Evolutionary conservation across 1,140 invertebrate genomes (phyloP).

Genomic region (Drosophila punjabiensis): DNA sequence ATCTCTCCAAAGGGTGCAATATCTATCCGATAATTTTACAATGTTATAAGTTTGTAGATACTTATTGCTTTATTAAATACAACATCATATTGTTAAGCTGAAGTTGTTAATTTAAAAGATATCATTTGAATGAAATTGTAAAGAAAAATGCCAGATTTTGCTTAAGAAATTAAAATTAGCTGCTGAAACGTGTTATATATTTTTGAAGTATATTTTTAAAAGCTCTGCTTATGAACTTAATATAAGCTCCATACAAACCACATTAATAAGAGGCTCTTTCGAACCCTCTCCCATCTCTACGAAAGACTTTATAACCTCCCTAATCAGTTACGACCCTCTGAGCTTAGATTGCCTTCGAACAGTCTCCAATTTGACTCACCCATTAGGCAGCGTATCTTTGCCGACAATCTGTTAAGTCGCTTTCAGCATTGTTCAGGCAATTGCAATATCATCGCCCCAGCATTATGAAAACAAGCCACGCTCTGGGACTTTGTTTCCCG

Average conservation of each 20-base stretch:
- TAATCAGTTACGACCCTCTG: slow-evolving; percentile 6
- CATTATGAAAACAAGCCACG: slow-evolving; percentile 61
- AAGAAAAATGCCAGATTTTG: too few relatives aligned
- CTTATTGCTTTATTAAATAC: too few relatives aligned
- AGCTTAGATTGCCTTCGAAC: background rate
- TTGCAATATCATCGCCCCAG: slow-evolving; percentile 51
- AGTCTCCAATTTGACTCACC: background rate
- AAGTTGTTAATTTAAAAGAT: too few relatives aligned
- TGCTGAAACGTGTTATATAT: too few relatives aligned
- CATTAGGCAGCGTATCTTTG: slow-evolving; percentile 21
- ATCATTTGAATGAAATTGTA: too few relatives aligned
- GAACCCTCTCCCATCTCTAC: background rate
- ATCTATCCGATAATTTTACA: too few relatives aligned
- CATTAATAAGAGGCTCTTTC: background rate
- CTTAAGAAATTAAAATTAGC: too few relatives aligned
- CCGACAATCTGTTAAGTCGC: slow-evolving; percentile 34
- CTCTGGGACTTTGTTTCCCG: slow-evolving; percentile 38
- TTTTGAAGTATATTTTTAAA: background rate
- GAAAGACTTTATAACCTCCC: background rate
- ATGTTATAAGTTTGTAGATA: too few relatives aligned
- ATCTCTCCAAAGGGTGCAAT: too few relatives aligned
- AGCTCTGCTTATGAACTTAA: background rate
- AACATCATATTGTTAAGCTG: too few relatives aligned
- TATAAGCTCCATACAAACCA: too few relatives aligned
- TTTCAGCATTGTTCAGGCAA: slow-evolving; percentile 43